Percentiles rank a stretch among this genome's conserved stretches.
Evolutionary conservation across 2,888 invertebrate genomes (phyloP).

Genomic region (Eubasilissa splendida): DNA sequence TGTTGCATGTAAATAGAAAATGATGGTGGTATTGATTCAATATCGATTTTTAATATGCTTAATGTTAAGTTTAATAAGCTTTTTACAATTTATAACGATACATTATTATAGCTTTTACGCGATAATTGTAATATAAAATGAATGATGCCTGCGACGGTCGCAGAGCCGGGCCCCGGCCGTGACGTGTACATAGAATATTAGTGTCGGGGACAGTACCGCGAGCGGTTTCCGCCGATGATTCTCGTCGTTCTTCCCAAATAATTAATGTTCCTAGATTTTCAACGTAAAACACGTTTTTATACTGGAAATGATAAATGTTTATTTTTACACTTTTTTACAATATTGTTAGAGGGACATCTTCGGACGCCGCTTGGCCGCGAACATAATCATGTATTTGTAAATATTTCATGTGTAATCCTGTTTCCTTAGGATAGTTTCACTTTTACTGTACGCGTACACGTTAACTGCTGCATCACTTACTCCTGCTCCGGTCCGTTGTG

Average conservation of each 20-base stretch:
- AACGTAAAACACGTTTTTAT: conserved; percentile 20
- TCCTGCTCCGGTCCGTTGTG: no score
- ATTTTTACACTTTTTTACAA: conserved; percentile 48
- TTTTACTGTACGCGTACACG: conserved; percentile 35
- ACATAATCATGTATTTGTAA: conserved; percentile 25
- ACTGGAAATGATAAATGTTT: conserved; percentile 41
- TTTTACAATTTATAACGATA: conserved; percentile 47
- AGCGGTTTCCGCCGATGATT: conserved; percentile 21
- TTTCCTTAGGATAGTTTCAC: conserved; percentile 50
- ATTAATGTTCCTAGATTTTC: conserved; percentile 39
- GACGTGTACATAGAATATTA: not conserved
- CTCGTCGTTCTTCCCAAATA: conserved; percentile 34
- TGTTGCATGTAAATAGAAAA: conserved; percentile 51
- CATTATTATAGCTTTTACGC: conserved; percentile 45
- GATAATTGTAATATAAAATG: conserved; percentile 45
- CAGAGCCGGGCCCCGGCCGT: not conserved
- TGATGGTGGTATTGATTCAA: conserved; percentile 46
- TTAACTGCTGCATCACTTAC: conserved; percentile 30
- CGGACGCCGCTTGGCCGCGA: conserved; percentile 24
- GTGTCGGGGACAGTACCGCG: not conserved
- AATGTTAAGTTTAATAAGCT: conserved; percentile 46
- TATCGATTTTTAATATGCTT: conserved; percentile 42
- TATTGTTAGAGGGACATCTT: conserved; percentile 24
- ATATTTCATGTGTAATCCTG: conserved; percentile 49
- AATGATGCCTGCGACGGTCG: not conserved